A percentile compares a stretch with the other conserved stretches of the same genome.
Conservation (phyloP, 2,888 invertebrate genomes). For the Plemyria rubiginata region DNA sequence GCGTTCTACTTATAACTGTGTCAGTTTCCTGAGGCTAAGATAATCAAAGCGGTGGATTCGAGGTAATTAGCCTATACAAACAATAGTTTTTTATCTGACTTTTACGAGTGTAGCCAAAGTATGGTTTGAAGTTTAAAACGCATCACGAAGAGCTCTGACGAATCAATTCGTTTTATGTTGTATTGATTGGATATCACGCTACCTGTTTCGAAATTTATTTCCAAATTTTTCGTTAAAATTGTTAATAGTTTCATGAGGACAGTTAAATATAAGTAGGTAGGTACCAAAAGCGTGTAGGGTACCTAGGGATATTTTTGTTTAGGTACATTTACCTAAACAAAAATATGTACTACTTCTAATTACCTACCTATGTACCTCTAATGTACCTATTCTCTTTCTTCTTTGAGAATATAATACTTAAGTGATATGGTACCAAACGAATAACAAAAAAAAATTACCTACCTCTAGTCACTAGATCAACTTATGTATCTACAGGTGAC, state of each 20-base stretch:
- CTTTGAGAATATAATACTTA: too few species aligned
- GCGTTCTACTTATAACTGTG: conserved; percentile 29
- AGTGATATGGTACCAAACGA: not conserved
- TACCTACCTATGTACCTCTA: too few species aligned
- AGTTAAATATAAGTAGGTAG: too few species aligned
- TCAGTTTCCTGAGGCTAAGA: conserved; percentile 30
- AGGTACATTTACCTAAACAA: too few species aligned
- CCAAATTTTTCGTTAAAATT: not conserved
- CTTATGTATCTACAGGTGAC: not conserved
- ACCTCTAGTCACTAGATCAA: not conserved
- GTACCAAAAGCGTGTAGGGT: too few species aligned
- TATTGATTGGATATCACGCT: conserved; percentile 11
- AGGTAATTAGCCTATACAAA: conserved; percentile 34
- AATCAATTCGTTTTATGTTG: conserved; percentile 24
- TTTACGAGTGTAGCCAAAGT: conserved; percentile 33
- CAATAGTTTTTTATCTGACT: conserved; percentile 35
- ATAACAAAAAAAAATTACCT: not conserved
- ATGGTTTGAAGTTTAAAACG: conserved; percentile 34
- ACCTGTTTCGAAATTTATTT: not conserved
- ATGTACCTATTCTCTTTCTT: too few species aligned
- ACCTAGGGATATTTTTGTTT: too few species aligned
- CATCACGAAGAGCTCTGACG: conserved; percentile 22
- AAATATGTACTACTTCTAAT: too few species aligned
- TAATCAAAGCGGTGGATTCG: conserved; percentile 27
- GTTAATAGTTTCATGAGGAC: not conserved